Evolutionary conservation across 2,797 vertebrate genomes (phyloP), one percentile per base, ranked within the genome.

Genomic region (Anguilla anguilla): DNA sequence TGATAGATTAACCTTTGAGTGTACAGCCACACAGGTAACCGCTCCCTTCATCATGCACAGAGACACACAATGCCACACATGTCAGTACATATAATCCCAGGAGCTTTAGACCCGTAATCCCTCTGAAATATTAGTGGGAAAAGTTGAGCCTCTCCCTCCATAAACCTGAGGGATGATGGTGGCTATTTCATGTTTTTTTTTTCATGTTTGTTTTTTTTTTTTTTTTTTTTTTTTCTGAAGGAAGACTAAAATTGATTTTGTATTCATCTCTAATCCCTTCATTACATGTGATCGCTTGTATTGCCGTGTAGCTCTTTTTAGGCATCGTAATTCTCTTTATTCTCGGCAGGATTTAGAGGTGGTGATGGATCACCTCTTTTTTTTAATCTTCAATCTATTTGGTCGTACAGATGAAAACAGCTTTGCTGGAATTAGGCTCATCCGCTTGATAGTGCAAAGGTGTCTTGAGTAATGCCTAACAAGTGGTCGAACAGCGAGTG

Each of bases 261-360:
- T 35, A 74, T 31, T 85, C 28, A 31, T 53, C 49, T 39, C 13
- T 91, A 90, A 94, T 92, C 89, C 91, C 85, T 25, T 72, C 59
- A 9, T 85, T 15, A 85, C 57, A 87, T 90, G 69, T 6, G 85
- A 90, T 90, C 90, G 88, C 90, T 92, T 88, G 19, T 28, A 9
- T 86, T 91, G 87, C 88, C 87, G 1, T n/a, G 43, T 88, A 86
- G 89, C 92, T 88, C 88, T 88, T 22, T 69, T 89, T 86, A 86
- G 81, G 10, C 86, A 43, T 61, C 88, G 90, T 90, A 77, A 39
- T 77, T 77, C 67, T 28, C 11, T 77, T 77, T 77, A 39, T 77
- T 17, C 15, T 43, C 1, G 2, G 11, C 67, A 67, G 79, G 22
- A n/a, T 51, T 5, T 17, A 39, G 43, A 19, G 77, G 11, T 57